Percentiles rank a stretch among this genome's conserved stretches.
phyloP scores from a whole-genome alignment of 2,888 invertebrate genomes.

The Drosophila subsilvestris region DNA sequence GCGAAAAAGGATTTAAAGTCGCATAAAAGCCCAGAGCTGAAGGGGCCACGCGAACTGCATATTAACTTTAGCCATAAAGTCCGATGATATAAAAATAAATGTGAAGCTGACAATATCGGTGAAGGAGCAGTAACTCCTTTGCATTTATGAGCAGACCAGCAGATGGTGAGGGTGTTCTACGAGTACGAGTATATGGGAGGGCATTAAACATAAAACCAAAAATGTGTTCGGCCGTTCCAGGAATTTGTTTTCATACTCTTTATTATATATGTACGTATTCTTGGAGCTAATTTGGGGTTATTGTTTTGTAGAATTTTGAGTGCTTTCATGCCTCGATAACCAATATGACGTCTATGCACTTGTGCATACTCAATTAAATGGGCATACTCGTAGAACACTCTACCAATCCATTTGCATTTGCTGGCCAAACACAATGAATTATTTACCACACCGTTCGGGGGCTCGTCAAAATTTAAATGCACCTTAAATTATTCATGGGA shows the following conservation, averaged over 20 bases:
- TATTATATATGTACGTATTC: no score
- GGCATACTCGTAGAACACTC: not conserved
- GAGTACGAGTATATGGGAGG: no score
- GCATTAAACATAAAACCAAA: slow-evolving; percentile 12
- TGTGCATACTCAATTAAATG: not conserved
- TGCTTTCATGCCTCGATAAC: no score
- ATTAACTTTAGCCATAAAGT: slow-evolving; percentile 52
- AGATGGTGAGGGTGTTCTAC: not conserved
- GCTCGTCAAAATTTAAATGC: slow-evolving; percentile 6
- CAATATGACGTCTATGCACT: no score
- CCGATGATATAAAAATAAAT: slow-evolving; percentile 48
- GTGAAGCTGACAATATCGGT: slow-evolving; percentile 20
- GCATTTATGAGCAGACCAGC: slow-evolving; percentile 17
- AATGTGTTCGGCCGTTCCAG: no score
- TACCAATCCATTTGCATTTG: not conserved
- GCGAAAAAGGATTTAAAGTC: slow-evolving; percentile 30
- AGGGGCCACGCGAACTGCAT: slow-evolving; percentile 16
- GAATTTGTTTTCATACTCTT: no score
- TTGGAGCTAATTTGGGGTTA: no score
- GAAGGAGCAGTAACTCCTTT: not conserved
- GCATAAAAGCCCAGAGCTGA: slow-evolving; percentile 22
- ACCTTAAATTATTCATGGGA: slow-evolving; percentile 24
- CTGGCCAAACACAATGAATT: slow-evolving; percentile 8
- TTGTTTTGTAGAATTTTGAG: no score
- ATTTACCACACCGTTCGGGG: slow-evolving; percentile 10